Evolutionary conservation across 2,888 invertebrate genomes (phyloP).

Genomic region (Nomada lathburiana): DNA sequence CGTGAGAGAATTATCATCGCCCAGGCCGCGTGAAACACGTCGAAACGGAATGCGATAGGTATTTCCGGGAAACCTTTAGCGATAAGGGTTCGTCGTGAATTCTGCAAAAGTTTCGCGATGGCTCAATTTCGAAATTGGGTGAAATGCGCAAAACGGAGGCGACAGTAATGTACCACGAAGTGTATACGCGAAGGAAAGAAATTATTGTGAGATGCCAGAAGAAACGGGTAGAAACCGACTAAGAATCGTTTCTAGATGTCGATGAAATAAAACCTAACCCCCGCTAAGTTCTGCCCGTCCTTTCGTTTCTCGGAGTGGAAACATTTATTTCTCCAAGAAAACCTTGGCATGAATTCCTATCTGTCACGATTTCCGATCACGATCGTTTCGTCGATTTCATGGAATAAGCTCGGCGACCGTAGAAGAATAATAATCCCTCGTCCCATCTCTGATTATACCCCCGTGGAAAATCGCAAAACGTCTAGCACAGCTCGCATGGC

Average conservation of each 20-base stretch:
- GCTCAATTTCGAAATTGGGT: conserved; percentile 41
- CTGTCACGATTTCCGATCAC: conserved; percentile 58
- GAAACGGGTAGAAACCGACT: neutral
- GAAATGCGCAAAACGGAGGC: no score
- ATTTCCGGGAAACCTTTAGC: conserved; percentile 15
- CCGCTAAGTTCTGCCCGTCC: conserved; percentile 22
- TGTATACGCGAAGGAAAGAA: neutral
- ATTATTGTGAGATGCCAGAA: neutral
- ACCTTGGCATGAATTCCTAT: conserved; percentile 52
- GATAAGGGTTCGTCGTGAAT: conserved; percentile 7
- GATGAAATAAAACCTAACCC: neutral
- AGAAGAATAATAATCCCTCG: conserved; percentile 38
- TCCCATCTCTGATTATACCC: conserved; percentile 45
- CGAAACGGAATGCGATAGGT: neutral
- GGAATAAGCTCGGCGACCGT: conserved; percentile 17
- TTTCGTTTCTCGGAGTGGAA: neutral
- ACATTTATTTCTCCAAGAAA: conserved; percentile 35
- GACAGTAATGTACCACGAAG: neutral
- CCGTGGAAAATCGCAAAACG: conserved; percentile 31
- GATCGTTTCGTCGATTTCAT: conserved; percentile 50
- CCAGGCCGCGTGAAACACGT: neutral
- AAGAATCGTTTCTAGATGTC: conserved; percentile 23
- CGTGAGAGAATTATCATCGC: conserved; percentile 25
- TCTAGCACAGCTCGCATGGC: conserved; percentile 24
- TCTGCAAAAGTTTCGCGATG: conserved; percentile 7